A percentile compares a stretch with the other conserved stretches of the same genome.
phyloP scores from a whole-genome alignment of 2,888 invertebrate species.

The Rhingia rostrata region DNA sequence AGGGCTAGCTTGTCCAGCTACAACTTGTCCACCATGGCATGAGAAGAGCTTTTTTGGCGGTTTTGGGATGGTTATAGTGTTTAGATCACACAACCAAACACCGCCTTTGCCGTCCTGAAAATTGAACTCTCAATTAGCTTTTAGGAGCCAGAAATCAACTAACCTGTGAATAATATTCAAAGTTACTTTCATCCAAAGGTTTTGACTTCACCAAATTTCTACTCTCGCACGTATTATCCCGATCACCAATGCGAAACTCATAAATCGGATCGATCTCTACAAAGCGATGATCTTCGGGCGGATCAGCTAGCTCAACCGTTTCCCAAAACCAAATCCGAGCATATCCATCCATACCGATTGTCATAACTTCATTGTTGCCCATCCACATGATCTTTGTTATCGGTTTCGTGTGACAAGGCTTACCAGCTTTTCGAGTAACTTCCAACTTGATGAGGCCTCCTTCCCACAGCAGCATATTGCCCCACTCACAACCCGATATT shows the following conservation, averaged over 20 bases:
- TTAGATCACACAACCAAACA: slow-evolving; percentile 89
- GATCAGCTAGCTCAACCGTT: slow-evolving; percentile 93
- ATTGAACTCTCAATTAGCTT: not conserved
- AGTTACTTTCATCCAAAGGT: slow-evolving; percentile 82
- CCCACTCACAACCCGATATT: slow-evolving; percentile 94
- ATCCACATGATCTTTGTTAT: slow-evolving; percentile 84
- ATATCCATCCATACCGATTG: slow-evolving; percentile 88
- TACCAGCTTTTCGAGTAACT: slow-evolving; percentile 88
- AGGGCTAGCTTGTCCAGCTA: slow-evolving; percentile 88
- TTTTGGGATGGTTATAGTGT: slow-evolving; percentile 83
- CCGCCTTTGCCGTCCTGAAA: slow-evolving; percentile 93
- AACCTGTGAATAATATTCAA: slow-evolving; percentile 91
- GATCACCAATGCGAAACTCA: slow-evolving; percentile 87
- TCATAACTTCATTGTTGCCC: slow-evolving; percentile 81
- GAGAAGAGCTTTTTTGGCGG: slow-evolving; percentile 85
- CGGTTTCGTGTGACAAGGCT: slow-evolving; percentile 89
- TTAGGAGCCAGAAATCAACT: slow-evolving; percentile 18
- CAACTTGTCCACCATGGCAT: slow-evolving; percentile 90
- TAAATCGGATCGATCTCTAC: slow-evolving; percentile 94
- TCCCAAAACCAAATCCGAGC: slow-evolving; percentile 95
- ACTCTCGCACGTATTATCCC: slow-evolving; percentile 77
- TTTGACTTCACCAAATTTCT: slow-evolving; percentile 79
- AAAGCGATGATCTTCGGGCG: slow-evolving; percentile 90
- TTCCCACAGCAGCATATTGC: slow-evolving; percentile 96
- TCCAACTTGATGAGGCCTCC: slow-evolving; percentile 93